Base-by-base conservation (phyloP, 2,113 vertebrate species). In the Myrmophylax atrothorax region DNA sequence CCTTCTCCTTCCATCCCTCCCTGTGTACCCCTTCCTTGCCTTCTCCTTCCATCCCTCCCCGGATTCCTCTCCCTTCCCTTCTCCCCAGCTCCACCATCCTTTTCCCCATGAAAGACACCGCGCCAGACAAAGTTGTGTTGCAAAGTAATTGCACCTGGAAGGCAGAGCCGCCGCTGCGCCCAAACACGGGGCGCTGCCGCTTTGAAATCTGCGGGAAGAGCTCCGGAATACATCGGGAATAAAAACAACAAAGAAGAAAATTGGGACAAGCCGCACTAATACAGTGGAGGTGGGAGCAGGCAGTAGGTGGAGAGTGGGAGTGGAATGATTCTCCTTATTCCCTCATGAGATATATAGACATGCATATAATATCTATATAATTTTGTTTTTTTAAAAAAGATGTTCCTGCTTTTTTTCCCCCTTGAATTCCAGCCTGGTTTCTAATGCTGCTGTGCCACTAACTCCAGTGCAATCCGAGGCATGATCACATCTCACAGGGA, bases 101-200 rank as follows among this genome's bases (percentile, higher is more conserved):
- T 46, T 58, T 70, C 20, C 59, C 72, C 66, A 33, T 5, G 59
- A 79, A 87, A 94, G 93, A 4, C 47, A 1, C 55, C 0, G 59
- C 5, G 2, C 85, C 91, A 89, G 96, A 94, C 77, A 53, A 94
- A 96, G 94, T 83, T 96, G 97, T 95, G 93, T 94, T 94, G 96
- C 94, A 49, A 79, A 94, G 94, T 97, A 97, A 97, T 97, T 97
- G 95, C 60, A 95, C 76, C 97, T 67, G 91, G 84, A 90, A 97
- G 97, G 97, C 95, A 97, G 53, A 95, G 90, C 80, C 12, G 12
- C 55, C 2, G 10, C 93, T 9, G 79, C 6, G 22, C 87, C 95
- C 76, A 22, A 95, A 74, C 92, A 67, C 73, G 16, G 33, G 55
- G 73, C 5, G 8, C 92, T 46, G 84, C 82, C 62, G 78, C 95